Evolutionary conservation across 1,140 invertebrate species (phyloP).

Genomic region (Parasteatoda tepidariorum): DNA sequence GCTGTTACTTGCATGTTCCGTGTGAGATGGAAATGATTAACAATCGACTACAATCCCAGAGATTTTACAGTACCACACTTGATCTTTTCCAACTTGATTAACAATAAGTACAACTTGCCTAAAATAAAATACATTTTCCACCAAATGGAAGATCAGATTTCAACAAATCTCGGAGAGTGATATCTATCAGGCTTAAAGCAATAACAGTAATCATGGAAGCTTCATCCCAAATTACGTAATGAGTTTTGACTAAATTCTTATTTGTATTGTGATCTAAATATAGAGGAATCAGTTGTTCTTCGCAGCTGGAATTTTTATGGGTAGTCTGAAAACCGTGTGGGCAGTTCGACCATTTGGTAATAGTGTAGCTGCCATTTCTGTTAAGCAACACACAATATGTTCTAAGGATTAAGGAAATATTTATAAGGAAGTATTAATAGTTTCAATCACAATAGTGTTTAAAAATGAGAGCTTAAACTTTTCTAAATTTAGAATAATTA

Average conservation of each 20-base stretch:
- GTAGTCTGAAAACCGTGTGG: slow-evolving; percentile 71
- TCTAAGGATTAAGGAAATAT: too few species aligned
- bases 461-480: too few species aligned
- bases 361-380: slow-evolving; percentile 72
- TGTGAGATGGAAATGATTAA: slow-evolving; percentile 22
- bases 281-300: too few species aligned
- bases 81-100: slow-evolving; percentile 64
- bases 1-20: slow-evolving; percentile 48
- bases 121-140: too few species aligned
- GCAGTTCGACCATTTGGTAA: slow-evolving; percentile 71
- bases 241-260: slow-evolving; percentile 16
- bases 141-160: slow-evolving; percentile 60
- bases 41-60: slow-evolving; percentile 59
- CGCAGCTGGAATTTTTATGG: slow-evolving; percentile 63
- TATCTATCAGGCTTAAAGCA: slow-evolving; percentile 63
- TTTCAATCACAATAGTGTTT: too few species aligned
- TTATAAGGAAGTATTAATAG: too few species aligned
- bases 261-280: slow-evolving; percentile 10
- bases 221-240: slow-evolving; percentile 64
- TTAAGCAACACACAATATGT: slow-evolving; percentile 70
- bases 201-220: slow-evolving; percentile 58
- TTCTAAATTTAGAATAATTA: not conserved
- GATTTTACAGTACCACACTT: slow-evolving; percentile 66
- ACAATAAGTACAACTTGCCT: slow-evolving; percentile 70
- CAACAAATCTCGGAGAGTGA: slow-evolving; percentile 67